A percentile compares a stretch with the other conserved stretches of the same genome.
phyloP scores from a whole-genome alignment of 2,113 vertebrate genomes.

The Oryzias javanicus region DNA sequence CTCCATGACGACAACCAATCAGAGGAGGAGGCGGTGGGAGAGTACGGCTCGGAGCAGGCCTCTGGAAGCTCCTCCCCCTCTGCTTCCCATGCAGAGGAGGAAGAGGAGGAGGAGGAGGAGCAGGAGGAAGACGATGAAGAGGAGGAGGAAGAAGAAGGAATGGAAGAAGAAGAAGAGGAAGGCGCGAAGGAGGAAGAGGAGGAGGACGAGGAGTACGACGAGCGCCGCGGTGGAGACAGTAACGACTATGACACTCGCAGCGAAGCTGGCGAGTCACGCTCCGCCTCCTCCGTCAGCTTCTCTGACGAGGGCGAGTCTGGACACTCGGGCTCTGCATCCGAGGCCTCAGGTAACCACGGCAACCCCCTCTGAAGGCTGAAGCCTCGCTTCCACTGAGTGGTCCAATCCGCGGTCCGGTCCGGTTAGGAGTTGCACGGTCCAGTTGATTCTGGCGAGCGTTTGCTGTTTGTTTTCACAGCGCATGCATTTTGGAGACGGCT shows the following conservation, averaged over 20 bases:
- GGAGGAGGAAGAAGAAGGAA: constrained; percentile 56
- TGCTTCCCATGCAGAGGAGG: constrained; percentile 76
- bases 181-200: constrained; percentile 84
- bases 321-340: constrained; percentile 87
- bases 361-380: background rate
- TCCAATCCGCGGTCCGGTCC: too few relatives aligned
- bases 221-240: constrained; percentile 83
- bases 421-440: too few relatives aligned
- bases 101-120: constrained; percentile 69
- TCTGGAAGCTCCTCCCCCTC: constrained; percentile 90
- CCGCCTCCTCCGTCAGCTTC: constrained; percentile 89
- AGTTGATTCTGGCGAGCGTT: too few relatives aligned
- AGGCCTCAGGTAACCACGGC: constrained; percentile 84
- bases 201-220: constrained; percentile 81
- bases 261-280: constrained; percentile 95
- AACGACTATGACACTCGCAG: constrained; percentile 94
- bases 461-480: too few relatives aligned
- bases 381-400: too few relatives aligned
- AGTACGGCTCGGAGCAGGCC: constrained; percentile 87
- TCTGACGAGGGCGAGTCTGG: constrained; percentile 91
- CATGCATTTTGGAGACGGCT: too few relatives aligned
- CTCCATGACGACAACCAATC: constrained; percentile 85
- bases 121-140: constrained; percentile 69
- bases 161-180: constrained; percentile 76
- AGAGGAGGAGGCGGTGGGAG: constrained; percentile 67